These are phyloP conservation scores for Dysdera silvatica DNA, from an alignment of 1,140 invertebrate species.

Conservation along the genomic window DNA sequence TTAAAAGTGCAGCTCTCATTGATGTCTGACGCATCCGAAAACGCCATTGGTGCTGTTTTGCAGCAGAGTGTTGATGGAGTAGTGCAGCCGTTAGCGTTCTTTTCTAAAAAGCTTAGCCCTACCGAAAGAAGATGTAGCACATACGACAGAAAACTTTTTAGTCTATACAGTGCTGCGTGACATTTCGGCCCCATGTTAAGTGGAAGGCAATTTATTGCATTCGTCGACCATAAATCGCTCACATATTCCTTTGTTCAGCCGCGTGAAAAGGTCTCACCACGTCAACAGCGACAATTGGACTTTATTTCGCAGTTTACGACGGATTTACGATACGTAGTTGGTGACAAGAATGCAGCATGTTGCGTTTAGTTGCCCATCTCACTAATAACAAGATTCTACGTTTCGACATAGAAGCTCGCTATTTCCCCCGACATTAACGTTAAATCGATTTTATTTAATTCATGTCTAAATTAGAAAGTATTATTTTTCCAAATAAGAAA, in stretches of 20 bases:
- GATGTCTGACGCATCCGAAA: conserved; percentile 20
- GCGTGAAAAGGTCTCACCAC: conserved; percentile 27
- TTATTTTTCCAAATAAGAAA: too few species aligned
- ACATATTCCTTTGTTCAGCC: conserved; percentile 30
- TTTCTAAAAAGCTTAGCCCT: conserved; percentile 20
- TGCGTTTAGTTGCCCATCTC: not conserved
- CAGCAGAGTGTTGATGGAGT: conserved; percentile 6
- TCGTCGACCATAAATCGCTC: conserved; percentile 38
- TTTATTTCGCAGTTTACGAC: conserved; percentile 42
- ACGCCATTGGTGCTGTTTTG: conserved; percentile 25
- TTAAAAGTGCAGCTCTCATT: conserved; percentile 8
- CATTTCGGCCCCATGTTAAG: conserved; percentile 38
- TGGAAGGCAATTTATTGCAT: conserved; percentile 35
- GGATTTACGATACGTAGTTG: conserved; percentile 41
- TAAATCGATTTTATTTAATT: too few species aligned
- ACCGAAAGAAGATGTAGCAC: conserved; percentile 25
- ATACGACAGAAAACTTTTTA: conserved; percentile 36
- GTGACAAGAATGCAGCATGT: conserved; percentile 37
- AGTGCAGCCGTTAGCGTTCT: conserved; percentile 29
- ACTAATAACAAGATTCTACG: too few species aligned
- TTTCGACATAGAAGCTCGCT: too few species aligned
- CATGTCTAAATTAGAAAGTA: too few species aligned
- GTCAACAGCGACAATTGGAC: conserved; percentile 38
- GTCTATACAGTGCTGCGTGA: conserved; percentile 32
- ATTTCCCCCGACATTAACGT: too few species aligned